A percentile compares a stretch with the other conserved stretches of the same genome.
Evolutionary conservation across 1,140 invertebrate species (phyloP).

Genomic region (Drosophila sp.): DNA sequence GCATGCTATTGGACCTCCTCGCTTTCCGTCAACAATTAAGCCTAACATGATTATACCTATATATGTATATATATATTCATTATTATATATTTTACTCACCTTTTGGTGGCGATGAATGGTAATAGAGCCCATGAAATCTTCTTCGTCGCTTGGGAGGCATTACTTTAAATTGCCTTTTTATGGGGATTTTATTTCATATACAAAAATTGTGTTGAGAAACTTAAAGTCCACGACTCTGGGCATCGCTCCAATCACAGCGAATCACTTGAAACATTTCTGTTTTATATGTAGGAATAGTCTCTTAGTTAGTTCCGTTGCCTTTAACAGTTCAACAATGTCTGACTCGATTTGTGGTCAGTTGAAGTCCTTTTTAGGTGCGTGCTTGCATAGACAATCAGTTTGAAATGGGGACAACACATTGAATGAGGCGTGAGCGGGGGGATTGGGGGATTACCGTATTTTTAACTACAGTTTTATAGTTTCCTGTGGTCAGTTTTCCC

Average conservation of each 20-base stretch:
- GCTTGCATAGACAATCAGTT: conserved; percentile 49
- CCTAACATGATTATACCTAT: conserved; percentile 32
- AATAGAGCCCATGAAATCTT: conserved; percentile 84
- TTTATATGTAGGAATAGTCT: neutral
- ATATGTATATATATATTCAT: conserved; percentile 27
- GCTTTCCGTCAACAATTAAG: conserved; percentile 54
- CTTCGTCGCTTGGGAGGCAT: conserved; percentile 81
- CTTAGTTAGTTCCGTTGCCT: conserved; percentile 35
- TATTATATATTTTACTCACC: conserved; percentile 76
- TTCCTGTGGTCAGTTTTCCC: conserved; percentile 2
- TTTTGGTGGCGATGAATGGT: conserved; percentile 85
- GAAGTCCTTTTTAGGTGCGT: conserved; percentile 35
- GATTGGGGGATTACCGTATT: neutral
- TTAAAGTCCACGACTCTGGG: conserved; percentile 63
- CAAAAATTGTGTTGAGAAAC: neutral
- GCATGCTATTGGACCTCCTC: conserved; percentile 54
- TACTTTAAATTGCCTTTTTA: neutral
- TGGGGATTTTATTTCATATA: neutral
- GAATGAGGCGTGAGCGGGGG: too few relatives aligned
- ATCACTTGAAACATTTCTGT: conserved; percentile 39
- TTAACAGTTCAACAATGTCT: conserved; percentile 71
- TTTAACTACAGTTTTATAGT: conserved; percentile 14
- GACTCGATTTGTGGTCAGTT: conserved; percentile 27
- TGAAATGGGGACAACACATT: conserved; percentile 18
- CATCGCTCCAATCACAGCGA: conserved; percentile 54